Percentiles rank a stretch among this genome's conserved stretches.
phyloP scores from a whole-genome alignment of 2,888 invertebrate species.

The Synergus itoensis region DNA sequence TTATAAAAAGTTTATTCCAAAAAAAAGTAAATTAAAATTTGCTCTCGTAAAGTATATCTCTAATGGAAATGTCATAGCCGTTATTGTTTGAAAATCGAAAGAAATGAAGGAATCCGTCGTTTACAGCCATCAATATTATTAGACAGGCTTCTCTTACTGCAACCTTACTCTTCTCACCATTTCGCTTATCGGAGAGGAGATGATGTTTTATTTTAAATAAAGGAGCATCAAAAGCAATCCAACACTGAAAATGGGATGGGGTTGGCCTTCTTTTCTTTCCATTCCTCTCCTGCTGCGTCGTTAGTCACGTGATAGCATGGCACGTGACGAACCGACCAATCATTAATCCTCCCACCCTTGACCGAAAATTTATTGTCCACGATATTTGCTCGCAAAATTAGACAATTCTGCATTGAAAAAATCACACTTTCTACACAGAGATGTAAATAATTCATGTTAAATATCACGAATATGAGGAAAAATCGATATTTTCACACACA shows the following conservation, averaged over 20 bases:
- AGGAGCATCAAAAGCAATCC: constrained; percentile 45
- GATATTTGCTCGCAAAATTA: not conserved
- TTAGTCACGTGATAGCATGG: constrained; percentile 66
- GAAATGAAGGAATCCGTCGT: not conserved
- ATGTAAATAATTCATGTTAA: not conserved
- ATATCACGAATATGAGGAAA: not conserved
- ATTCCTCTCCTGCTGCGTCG: constrained; percentile 53
- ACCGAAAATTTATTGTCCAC: constrained; percentile 61
- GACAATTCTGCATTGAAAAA: not conserved
- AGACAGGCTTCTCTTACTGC: constrained; percentile 1
- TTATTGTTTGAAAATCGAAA: constrained; percentile 26
- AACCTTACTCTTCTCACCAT: constrained; percentile 43
- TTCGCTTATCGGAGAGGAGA: constrained; percentile 27
- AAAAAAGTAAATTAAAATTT: not conserved
- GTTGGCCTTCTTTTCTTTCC: constrained; percentile 48
- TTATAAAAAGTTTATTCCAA: not conserved
- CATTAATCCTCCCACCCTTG: constrained; percentile 64
- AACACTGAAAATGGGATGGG: constrained; percentile 20
- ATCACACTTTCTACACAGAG: not conserved
- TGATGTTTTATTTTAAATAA: constrained; percentile 55
- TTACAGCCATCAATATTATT: constrained; percentile 26
- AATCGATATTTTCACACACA: not conserved
- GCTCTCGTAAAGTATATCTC: not conserved
- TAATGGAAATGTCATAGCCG: not conserved
- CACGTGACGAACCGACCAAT: constrained; percentile 67